Evolutionary conservation across 2,113 vertebrate genomes (phyloP).

Genomic region (Pluvianellus socialis): DNA sequence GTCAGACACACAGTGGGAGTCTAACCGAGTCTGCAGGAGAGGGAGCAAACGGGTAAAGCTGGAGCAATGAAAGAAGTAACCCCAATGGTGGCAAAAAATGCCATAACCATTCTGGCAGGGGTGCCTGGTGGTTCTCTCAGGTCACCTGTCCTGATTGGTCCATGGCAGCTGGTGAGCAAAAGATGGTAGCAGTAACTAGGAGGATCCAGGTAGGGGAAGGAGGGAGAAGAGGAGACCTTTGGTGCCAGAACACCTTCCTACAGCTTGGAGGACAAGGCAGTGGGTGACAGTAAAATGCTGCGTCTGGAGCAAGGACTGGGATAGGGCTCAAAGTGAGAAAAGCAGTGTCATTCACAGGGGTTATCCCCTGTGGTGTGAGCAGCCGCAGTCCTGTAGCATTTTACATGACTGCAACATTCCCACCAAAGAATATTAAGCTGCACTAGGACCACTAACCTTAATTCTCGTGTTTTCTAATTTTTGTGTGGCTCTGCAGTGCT

Average conservation of each 20-base stretch:
- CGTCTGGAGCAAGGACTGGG: background rate
- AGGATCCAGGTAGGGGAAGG: background rate
- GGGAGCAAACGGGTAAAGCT: background rate
- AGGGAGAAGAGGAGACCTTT: background rate
- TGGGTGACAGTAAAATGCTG: background rate
- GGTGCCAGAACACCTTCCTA: background rate
- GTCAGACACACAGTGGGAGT: accelerated
- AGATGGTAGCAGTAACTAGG: background rate
- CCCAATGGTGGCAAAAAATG: background rate
- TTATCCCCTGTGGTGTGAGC: background rate
- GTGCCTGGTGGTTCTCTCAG: background rate
- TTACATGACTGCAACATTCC: background rate
- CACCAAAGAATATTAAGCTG: background rate
- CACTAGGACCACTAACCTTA: background rate
- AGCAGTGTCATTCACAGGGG: background rate
- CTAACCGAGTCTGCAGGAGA: background rate
- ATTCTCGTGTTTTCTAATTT: background rate
- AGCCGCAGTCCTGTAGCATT: background rate
- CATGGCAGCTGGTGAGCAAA: background rate
- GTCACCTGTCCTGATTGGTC: background rate
- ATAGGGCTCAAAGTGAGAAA: background rate
- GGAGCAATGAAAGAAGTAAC: background rate
- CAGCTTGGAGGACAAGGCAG: background rate
- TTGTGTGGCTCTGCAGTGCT: background rate
- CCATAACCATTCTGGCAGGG: background rate